A percentile compares a stretch with the other conserved stretches of the same genome.
Evolutionary conservation across 2,113 vertebrate genomes (phyloP).

Genomic region (Rattus rattus): DNA sequence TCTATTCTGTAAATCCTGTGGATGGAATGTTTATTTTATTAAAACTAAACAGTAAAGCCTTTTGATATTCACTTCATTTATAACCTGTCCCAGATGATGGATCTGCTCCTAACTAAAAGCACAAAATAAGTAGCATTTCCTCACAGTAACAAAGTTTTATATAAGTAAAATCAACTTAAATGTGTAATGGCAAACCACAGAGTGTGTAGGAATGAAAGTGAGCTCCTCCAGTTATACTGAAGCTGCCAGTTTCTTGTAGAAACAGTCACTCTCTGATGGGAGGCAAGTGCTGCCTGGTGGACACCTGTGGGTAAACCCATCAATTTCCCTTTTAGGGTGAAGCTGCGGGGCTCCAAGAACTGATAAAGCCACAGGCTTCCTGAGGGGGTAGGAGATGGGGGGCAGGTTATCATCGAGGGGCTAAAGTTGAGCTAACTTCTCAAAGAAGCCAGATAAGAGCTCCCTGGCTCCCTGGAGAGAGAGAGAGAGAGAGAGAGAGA

Average conservation of each 20-base stretch:
- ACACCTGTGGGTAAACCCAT: not conserved
- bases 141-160: not conserved
- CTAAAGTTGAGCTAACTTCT: not conserved
- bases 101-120: not conserved
- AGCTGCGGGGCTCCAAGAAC: not conserved
- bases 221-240: not conserved
- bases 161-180: not conserved
- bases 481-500: no score
- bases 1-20: not conserved
- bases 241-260: no score
- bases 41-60: not conserved
- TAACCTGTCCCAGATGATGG: not conserved
- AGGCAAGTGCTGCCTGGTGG: not conserved
- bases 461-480: no score
- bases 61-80: not conserved
- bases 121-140: not conserved
- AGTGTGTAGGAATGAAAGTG: not conserved
- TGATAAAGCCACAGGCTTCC: not conserved
- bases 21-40: not conserved
- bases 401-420: not conserved
- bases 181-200: not conserved
- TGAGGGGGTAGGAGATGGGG: no score
- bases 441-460: not conserved
- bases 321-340: not conserved
- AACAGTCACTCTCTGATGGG: not conserved